phyloP scores from a whole-genome alignment of 2,113 vertebrate genomes.

The Apaloderma vittatum region DNA sequence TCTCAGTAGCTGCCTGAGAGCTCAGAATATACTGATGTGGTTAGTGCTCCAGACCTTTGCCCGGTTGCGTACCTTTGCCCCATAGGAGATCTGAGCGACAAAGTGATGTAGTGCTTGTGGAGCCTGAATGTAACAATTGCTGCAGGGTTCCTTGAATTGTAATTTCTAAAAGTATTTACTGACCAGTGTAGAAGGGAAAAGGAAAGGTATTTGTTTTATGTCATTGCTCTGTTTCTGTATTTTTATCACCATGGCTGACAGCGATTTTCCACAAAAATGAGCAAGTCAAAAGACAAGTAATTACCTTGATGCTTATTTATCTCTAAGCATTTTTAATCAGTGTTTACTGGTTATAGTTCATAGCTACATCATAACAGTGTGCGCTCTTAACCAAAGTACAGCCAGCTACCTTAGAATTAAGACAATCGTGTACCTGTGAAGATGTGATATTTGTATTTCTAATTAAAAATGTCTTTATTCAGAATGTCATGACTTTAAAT shows the following conservation, averaged over 20 bases:
- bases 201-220: neutral
- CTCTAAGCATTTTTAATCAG: neutral
- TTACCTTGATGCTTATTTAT: neutral
- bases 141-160: neutral
- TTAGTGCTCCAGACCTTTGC: neutral
- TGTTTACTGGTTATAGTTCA: neutral
- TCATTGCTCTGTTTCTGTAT: neutral
- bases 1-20: neutral
- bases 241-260: neutral
- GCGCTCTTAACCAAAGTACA: neutral
- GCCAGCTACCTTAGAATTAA: neutral
- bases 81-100: neutral
- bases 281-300: neutral
- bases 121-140: accelerated
- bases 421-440: neutral
- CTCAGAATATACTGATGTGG: neutral
- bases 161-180: neutral
- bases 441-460: neutral
- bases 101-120: accelerated
- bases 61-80: neutral
- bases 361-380: neutral
- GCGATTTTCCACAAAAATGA: neutral
- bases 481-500: neutral
- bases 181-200: neutral
- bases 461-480: neutral